phyloP scores from a whole-genome alignment of 1,140 invertebrate species.

The Adelges cooleyi region DNA sequence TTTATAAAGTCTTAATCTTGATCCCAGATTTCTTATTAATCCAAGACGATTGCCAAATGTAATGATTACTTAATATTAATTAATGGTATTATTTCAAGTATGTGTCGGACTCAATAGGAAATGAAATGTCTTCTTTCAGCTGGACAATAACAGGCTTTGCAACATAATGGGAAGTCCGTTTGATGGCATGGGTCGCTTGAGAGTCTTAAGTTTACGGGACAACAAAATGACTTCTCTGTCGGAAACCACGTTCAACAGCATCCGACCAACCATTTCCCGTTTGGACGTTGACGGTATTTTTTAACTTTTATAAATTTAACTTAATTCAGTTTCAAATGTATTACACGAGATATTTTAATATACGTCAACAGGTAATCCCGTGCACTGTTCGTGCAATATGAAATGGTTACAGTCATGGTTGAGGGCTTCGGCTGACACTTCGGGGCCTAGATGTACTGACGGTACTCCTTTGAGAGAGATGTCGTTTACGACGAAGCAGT shows the following conservation, averaged over 20 bases:
- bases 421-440: conserved; percentile 45
- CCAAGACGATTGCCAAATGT: too few species aligned
- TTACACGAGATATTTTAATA: neutral
- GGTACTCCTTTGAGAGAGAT: conserved; percentile 58
- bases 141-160: conserved; percentile 41
- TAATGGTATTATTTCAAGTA: too few species aligned
- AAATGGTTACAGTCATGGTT: conserved; percentile 73
- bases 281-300: conserved; percentile 70
- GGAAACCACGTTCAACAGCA: conserved; percentile 59
- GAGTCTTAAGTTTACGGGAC: conserved; percentile 63
- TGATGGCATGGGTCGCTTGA: conserved; percentile 64
- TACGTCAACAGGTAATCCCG: conserved; percentile 54
- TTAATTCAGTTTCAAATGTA: neutral
- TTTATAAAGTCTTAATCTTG: too few species aligned
- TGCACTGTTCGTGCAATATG: conserved; percentile 65
- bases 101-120: too few species aligned
- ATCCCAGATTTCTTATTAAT: too few species aligned
- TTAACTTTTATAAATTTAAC: neutral
- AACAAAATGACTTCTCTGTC: conserved; percentile 63
- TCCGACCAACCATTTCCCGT: conserved; percentile 66
- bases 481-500: conserved; percentile 54
- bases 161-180: conserved; percentile 53
- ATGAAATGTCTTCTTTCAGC: conserved; percentile 36
- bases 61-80: too few species aligned
- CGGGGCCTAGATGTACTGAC: conserved; percentile 62